Evolutionary conservation across 2,113 vertebrate genomes (phyloP), one percentile per base, ranked within the genome.

Genomic region (Turdus rufiventris): DNA sequence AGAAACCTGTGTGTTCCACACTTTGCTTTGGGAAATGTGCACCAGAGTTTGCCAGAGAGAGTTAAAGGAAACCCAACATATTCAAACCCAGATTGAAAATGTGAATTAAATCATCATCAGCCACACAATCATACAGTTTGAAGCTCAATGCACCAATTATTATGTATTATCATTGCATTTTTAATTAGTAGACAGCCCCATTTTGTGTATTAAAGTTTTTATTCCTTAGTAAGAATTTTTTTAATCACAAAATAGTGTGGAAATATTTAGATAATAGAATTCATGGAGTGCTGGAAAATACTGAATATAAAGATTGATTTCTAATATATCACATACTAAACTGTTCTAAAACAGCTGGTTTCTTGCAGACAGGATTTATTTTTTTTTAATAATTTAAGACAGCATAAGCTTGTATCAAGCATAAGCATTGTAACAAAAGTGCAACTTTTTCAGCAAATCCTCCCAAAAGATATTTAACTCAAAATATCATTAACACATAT

Each of bases 381-480:
- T 96, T 95, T 54, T 97, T 98, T 98, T 97, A 99, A 99, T 99
- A 99, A 99, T 99, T 99, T 99, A 99, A 98, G 98, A 99, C 98
- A 98, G 98, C 98, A 89, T 98, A 98, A 98, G 99, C 98, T 98
- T 97, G 97, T 96, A 98, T 91, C 97, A 98, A 98, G 98, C 98
- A 88, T 98, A 99, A 99, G 99, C 99, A 96, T 98, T 71, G 95
- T 98, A 99, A 99, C 97, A 99, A 99, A 99, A 99, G 98, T 99
- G 98, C 98, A 99, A 98, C 98, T 98, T 97, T 95, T 98, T 98
- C 98, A 98, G 98, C 98, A 98, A 98, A 97, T 98, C 97, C 97
- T 98, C 98, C 97, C 97, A 70, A 97, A 97, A 97, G 96, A 94
- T 96, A 97, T 95, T 97, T 97, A 98, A 99, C 98, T 98, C 97